A percentile compares a stretch with the other conserved stretches of the same genome.
phyloP scores from a whole-genome alignment of 2,113 vertebrate genomes.

The Columba janthina region DNA sequence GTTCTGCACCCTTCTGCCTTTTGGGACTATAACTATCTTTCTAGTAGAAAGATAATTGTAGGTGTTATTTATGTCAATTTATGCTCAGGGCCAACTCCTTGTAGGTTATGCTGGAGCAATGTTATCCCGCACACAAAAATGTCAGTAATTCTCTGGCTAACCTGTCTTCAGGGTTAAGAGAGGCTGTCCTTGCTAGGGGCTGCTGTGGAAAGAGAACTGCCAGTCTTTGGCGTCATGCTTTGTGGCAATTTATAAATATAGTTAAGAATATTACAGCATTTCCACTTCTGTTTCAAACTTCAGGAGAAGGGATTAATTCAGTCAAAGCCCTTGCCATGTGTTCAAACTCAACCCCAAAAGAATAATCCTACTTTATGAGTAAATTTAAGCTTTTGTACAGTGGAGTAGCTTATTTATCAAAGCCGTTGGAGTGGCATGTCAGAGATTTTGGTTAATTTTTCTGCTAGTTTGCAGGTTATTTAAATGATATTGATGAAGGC shows the following conservation, averaged over 20 bases:
- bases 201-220: background rate
- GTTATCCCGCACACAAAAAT: background rate
- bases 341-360: no score
- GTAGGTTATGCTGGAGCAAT: background rate
- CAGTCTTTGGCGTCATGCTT: background rate
- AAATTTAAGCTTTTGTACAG: background rate
- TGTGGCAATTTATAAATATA: background rate
- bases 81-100: background rate
- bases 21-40: background rate
- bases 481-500: background rate
- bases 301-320: background rate
- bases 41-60: background rate
- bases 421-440: background rate
- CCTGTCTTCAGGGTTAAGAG: background rate
- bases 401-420: background rate
- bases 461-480: background rate
- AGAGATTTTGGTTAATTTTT: background rate
- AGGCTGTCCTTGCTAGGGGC: background rate
- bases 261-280: background rate
- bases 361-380: background rate
- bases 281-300: background rate
- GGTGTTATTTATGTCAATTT: background rate
- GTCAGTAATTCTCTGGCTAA: background rate
- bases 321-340: background rate
- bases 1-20: background rate